Conservation (phyloP, 2,113 vertebrate species). For the Lota lota region DNA sequence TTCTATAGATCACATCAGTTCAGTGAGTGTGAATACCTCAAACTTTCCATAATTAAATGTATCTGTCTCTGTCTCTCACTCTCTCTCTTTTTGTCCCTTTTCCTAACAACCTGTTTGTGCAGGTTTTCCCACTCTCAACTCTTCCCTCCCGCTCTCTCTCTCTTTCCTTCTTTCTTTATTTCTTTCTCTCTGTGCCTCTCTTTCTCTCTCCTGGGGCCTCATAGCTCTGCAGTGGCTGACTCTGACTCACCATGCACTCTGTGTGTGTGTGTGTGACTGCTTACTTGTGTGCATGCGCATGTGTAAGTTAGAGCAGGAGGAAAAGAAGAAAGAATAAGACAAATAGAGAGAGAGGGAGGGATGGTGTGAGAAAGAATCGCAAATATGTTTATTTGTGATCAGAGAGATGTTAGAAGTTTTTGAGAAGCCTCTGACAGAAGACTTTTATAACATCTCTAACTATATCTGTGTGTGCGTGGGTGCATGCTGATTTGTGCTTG, state of each 20-base stretch:
- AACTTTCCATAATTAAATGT: no score
- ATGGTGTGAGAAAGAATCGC: no score
- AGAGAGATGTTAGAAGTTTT: not conserved
- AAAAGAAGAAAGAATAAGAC: not conserved
- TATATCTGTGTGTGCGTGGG: not conserved
- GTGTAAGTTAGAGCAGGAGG: not conserved
- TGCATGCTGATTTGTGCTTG: not conserved
- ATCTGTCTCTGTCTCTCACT: slow-evolving; percentile 1
- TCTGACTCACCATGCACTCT: slow-evolving; percentile 62
- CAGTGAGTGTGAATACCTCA: no score
- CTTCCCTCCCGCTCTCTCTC: not conserved
- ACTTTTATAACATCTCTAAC: not conserved
- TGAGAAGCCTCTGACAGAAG: not conserved
- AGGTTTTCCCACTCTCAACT: no score
- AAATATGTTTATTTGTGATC: not conserved
- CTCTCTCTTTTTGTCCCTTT: slow-evolving; percentile 50
- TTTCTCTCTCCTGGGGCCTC: slow-evolving; percentile 57
- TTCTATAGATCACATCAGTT: no score
- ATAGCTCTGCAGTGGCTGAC: slow-evolving; percentile 51
- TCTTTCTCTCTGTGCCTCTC: no score
- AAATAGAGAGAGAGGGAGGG: not conserved
- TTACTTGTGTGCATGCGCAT: not conserved
- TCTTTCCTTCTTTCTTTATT: no score
- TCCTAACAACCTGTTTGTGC: no score
- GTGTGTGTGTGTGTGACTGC: slow-evolving; percentile 33